Evolutionary conservation across 2,888 invertebrate genomes (phyloP).

Genomic region (Agrotis clavis): DNA sequence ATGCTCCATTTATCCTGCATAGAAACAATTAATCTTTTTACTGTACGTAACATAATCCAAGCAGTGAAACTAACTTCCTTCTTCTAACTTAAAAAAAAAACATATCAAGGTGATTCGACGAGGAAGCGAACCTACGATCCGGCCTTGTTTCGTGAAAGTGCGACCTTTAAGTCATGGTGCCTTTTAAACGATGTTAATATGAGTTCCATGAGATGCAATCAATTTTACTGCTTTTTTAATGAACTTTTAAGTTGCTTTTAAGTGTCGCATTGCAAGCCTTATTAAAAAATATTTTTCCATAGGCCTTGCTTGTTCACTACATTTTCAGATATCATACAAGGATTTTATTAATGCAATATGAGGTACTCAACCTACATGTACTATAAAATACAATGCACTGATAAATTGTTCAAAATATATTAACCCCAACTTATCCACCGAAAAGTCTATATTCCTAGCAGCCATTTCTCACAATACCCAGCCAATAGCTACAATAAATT

Average conservation of each 20-base stretch:
- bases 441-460: constrained; percentile 2
- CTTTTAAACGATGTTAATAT: constrained; percentile 29
- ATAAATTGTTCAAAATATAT: neutral
- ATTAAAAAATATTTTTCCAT: too few relatives aligned
- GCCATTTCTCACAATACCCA: constrained; percentile 50
- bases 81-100: constrained; percentile 64
- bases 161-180: constrained; percentile 59
- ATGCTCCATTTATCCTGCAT: constrained; percentile 23
- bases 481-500: constrained; percentile 67
- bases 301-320: neutral
- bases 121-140: constrained; percentile 64
- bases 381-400: too few relatives aligned
- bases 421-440: neutral
- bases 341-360: neutral
- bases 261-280: neutral
- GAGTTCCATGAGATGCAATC: constrained; percentile 39
- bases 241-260: neutral
- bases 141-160: constrained; percentile 66
- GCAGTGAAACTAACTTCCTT: constrained; percentile 63
- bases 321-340: neutral
- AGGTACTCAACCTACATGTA: too few relatives aligned
- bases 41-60: constrained; percentile 62
- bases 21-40: constrained; percentile 59
- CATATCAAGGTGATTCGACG: constrained; percentile 65
- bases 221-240: constrained; percentile 1